Evolutionary conservation across 2,888 invertebrate species (phyloP).

Genomic region (Stenurella melanura): DNA sequence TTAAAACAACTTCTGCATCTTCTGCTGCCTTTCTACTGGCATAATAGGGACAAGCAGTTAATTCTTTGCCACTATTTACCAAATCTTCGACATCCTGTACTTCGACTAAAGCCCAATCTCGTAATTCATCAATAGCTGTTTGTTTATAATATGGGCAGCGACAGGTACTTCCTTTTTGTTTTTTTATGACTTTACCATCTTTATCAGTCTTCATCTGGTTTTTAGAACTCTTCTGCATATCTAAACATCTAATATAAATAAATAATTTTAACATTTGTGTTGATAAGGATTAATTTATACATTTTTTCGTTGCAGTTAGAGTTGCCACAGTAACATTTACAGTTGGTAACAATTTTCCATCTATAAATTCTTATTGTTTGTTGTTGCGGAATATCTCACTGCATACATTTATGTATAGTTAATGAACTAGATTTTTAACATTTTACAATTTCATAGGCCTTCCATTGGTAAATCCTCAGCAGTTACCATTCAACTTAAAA

Average conservation of each 20-base stretch:
- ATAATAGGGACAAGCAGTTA: slow-evolving; percentile 95
- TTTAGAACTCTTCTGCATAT: slow-evolving; percentile 83
- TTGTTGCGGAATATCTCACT: too few relatives aligned
- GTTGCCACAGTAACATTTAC: too few relatives aligned
- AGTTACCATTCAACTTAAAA: too few relatives aligned
- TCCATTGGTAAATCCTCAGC: too few relatives aligned
- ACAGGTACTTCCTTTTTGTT: slow-evolving; percentile 76
- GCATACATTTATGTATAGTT: too few relatives aligned
- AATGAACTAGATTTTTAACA: too few relatives aligned
- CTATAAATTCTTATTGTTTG: too few relatives aligned
- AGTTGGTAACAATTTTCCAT: too few relatives aligned
- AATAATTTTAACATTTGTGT: slow-evolving; percentile 30
- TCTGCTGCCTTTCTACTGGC: slow-evolving; percentile 87
- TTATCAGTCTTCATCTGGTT: slow-evolving; percentile 76
- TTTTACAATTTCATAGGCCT: too few relatives aligned
- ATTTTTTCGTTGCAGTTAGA: too few relatives aligned
- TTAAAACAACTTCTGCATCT: slow-evolving; percentile 87
- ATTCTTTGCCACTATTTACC: slow-evolving; percentile 79
- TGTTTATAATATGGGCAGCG: slow-evolving; percentile 84
- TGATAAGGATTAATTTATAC: too few relatives aligned
- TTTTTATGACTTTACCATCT: slow-evolving; percentile 80
- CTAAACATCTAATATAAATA: slow-evolving; percentile 79
- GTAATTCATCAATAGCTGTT: slow-evolving; percentile 78
- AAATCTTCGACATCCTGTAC: slow-evolving; percentile 93
- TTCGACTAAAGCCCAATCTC: slow-evolving; percentile 80